phyloP scores from a whole-genome alignment of 2,888 invertebrate genomes.

The Cyaniris semiargus region DNA sequence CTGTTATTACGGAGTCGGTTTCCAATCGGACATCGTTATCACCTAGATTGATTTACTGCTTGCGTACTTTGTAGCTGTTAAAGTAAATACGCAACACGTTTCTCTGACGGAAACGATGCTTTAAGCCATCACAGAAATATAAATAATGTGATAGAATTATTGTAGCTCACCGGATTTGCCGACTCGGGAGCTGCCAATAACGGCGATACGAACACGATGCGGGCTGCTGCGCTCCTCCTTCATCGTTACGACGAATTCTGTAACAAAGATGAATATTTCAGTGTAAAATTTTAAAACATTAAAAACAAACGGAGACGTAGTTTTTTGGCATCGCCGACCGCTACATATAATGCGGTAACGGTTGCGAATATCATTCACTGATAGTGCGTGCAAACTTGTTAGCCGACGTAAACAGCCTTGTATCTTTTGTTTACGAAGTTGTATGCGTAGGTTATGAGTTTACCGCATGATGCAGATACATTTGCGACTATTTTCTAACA shows the following conservation, averaged over 20 bases:
- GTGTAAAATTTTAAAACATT: not conserved
- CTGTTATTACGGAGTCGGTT: not conserved
- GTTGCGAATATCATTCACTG: conserved; percentile 10
- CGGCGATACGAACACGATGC: conserved; percentile 86
- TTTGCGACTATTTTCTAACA: not conserved
- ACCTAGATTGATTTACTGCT: not conserved
- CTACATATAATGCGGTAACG: conserved; percentile 12
- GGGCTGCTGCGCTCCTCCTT: conserved; percentile 82
- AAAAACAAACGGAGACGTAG: not conserved
- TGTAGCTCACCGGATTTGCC: conserved; percentile 87
- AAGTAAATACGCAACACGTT: conserved; percentile 13
- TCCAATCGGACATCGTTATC: not conserved
- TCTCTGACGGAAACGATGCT: conserved; percentile 1
- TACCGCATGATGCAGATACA: not conserved
- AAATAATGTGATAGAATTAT: not conserved
- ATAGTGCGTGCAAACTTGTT: conserved; percentile 3
- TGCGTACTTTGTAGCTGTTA: not conserved
- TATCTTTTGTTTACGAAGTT: not conserved
- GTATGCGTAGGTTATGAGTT: not conserved
- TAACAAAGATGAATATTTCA: conserved; percentile 51
- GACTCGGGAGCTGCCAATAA: conserved; percentile 88
- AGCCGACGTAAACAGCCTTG: conserved; percentile 1
- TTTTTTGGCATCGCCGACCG: conserved; percentile 2
- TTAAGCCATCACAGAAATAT: not conserved
- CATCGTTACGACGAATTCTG: conserved; percentile 59